Conservation (phyloP, 35 echinoderm and acorn worm genomes). For the Lytechinus variegatus region DNA sequence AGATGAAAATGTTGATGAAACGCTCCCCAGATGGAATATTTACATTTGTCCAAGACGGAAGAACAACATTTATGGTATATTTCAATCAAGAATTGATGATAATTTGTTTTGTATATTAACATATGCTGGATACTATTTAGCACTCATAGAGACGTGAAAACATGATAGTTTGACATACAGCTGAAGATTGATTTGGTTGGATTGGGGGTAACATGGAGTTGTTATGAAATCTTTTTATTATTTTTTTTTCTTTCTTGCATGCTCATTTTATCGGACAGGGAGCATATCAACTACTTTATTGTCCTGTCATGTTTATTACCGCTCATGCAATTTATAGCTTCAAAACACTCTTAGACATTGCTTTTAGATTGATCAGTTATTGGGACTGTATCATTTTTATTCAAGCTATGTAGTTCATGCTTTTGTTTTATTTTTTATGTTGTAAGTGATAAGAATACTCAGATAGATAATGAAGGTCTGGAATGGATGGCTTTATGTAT, state of each 20-base stretch:
- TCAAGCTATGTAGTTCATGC: background rate
- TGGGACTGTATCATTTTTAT: background rate
- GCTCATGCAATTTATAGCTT: background rate
- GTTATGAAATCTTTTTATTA: background rate
- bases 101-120: background rate
- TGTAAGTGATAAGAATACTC: no score
- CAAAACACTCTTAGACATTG: background rate
- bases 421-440: background rate
- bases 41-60: no score
- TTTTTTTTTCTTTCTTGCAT: background rate
- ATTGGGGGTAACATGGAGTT: background rate
- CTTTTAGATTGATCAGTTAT: background rate
- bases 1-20: no score
- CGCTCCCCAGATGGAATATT: no score
- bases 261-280: background rate
- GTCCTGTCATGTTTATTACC: background rate
- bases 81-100: no score
- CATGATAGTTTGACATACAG: background rate
- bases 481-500: background rate
- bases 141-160: background rate
- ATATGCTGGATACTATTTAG: background rate
- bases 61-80: no score
- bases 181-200: background rate
- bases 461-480: background rate
- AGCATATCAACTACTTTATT: background rate